Percentiles rank a stretch among this genome's conserved stretches.
These are phyloP conservation scores for Sciurus vulgaris DNA, from an alignment of 2,797 vertebrate species.

Conservation along the genomic window DNA sequence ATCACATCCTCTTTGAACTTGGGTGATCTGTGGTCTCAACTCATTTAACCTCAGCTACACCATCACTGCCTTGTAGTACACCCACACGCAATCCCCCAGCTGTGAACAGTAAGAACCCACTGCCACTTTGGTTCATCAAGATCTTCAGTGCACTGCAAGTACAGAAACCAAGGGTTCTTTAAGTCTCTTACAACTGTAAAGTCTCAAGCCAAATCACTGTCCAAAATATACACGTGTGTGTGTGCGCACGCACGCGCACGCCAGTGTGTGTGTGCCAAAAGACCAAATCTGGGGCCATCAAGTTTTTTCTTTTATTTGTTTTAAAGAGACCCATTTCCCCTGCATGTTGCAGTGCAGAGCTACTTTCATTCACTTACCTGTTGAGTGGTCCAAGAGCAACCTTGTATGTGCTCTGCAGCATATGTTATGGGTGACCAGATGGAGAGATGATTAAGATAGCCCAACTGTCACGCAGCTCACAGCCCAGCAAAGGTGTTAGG, in stretches of 20 bases:
- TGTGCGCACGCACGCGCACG: no score
- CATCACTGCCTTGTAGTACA: no score
- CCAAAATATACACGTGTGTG: neutral
- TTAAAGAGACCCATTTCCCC: neutral
- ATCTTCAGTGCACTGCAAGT: no score
- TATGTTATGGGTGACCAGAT: no score
- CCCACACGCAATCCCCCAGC: no score
- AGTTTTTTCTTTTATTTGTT: neutral
- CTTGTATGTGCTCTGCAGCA: neutral
- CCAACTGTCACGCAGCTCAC: neutral
- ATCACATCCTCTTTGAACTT: no score
- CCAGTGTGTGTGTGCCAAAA: neutral
- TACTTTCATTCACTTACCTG: neutral
- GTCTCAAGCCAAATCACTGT: neutral
- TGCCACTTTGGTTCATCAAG: no score
- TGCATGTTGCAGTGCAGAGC: neutral
- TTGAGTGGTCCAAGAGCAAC: neutral
- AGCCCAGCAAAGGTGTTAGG: neutral
- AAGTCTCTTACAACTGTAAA: neutral
- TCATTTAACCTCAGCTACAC: no score
- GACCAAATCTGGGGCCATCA: neutral
- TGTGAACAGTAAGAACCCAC: no score
- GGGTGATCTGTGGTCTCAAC: no score
- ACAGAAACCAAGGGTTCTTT: neutral
- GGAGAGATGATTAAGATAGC: neutral